Percentiles rank a stretch among this genome's conserved stretches.
These are phyloP conservation scores for Condylostylus longicornis DNA, from an alignment of 1,140 invertebrate genomes.

Conservation along the genomic window DNA sequence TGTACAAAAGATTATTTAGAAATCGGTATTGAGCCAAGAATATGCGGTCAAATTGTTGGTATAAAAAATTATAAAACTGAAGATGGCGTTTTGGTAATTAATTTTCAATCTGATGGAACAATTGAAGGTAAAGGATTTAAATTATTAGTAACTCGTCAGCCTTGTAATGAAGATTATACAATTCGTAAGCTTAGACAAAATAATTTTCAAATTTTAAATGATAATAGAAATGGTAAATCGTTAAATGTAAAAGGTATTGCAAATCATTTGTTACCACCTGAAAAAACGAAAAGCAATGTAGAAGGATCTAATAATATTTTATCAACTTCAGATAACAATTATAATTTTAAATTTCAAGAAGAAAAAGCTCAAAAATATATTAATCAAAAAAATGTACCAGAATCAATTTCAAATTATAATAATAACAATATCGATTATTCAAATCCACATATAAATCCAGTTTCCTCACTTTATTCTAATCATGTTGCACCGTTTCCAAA, in stretches of 20 bases:
- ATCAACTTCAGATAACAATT: too few species aligned
- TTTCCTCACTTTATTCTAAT: slow-evolving; percentile 4
- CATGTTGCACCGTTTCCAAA: slow-evolving; percentile 1
- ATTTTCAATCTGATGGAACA: slow-evolving; percentile 26
- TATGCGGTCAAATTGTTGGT: slow-evolving; percentile 35
- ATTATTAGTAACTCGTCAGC: slow-evolving; percentile 35
- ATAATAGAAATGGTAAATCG: too few species aligned
- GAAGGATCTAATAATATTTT: too few species aligned
- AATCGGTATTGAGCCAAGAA: slow-evolving; percentile 22
- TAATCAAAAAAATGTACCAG: background rate
- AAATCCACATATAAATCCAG: slow-evolving; percentile 5
- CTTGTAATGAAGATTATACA: slow-evolving; percentile 25
- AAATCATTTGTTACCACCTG: too few species aligned
- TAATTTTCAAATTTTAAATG: too few species aligned
- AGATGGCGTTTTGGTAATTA: slow-evolving; percentile 32
- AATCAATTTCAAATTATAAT: slow-evolving; percentile 6
- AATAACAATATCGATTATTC: slow-evolving; percentile 1
- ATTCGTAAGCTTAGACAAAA: too few species aligned
- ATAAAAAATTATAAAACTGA: slow-evolving; percentile 33
- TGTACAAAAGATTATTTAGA: slow-evolving; percentile 37
- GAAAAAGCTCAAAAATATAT: too few species aligned
- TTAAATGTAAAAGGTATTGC: too few species aligned
- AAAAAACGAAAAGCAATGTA: too few species aligned
- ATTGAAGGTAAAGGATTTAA: slow-evolving; percentile 34
- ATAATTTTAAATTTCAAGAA: too few species aligned